Percentiles rank a stretch among this genome's conserved stretches.
These are phyloP conservation scores for Stichodactyla mertensii DNA, from an alignment of 64 coral and sea anemone species.

Conservation along the genomic window DNA sequence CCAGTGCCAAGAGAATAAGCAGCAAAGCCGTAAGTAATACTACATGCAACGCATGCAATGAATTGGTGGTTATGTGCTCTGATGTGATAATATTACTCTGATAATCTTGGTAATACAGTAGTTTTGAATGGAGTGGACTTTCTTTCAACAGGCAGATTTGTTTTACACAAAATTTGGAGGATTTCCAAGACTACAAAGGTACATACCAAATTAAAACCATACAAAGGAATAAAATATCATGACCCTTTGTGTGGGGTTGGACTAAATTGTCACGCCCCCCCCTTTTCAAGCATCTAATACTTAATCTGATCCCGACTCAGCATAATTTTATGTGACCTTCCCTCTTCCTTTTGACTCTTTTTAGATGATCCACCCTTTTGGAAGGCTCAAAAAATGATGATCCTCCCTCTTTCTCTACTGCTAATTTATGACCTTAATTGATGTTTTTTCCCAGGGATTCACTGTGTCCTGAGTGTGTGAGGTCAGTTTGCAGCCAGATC, in stretches of 20 bases:
- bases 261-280: no score
- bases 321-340: no score
- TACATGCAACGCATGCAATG: no score
- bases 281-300: no score
- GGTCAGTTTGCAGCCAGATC: slow-evolving; percentile 60
- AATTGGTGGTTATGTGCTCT: no score
- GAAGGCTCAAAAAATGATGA: no score
- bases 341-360: not conserved
- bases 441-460: slow-evolving; percentile 62
- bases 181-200: slow-evolving; percentile 85
- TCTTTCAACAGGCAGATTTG: slow-evolving; percentile 54
- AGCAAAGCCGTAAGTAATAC: slow-evolving; percentile 50
- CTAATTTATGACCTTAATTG: not conserved
- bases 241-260: no score
- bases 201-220: not conserved
- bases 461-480: slow-evolving; percentile 78
- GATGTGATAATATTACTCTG: no score
- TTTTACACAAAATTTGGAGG: slow-evolving; percentile 76
- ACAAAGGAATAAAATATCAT: no score
- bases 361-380: no score
- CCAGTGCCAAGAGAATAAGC: slow-evolving; percentile 52
- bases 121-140: not conserved
- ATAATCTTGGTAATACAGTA: not conserved
- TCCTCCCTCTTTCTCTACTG: not conserved
- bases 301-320: no score